Percentiles rank a stretch among this genome's conserved stretches.
Evolutionary conservation across 2,797 vertebrate genomes (phyloP).

Genomic region (Mus spretus): DNA sequence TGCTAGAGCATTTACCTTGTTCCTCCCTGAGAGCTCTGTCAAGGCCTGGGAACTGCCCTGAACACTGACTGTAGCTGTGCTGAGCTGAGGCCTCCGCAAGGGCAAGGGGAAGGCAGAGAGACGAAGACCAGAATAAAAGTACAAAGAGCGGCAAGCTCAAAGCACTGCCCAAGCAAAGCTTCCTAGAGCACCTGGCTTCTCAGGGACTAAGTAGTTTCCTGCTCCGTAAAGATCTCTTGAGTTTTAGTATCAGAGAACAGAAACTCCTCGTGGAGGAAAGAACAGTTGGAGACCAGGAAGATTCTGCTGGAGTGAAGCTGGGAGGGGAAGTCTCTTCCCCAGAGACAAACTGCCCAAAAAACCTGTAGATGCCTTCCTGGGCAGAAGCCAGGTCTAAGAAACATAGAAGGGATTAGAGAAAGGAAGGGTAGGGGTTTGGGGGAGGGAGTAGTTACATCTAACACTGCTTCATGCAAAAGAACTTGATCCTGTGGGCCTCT

Average conservation of each 20-base stretch:
- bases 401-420: not conserved
- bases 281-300: not conserved
- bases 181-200: constrained; percentile 29
- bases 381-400: constrained; percentile 58
- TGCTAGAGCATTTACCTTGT: not conserved
- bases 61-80: constrained; percentile 53
- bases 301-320: not conserved
- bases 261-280: not conserved
- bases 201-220: constrained; percentile 43
- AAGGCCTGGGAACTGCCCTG: constrained; percentile 57
- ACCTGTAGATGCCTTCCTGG: constrained; percentile 52
- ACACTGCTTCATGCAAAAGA: constrained; percentile 77
- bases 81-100: constrained; percentile 26
- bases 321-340: not conserved
- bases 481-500: not conserved
- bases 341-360: constrained; percentile 43
- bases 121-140: constrained; percentile 25
- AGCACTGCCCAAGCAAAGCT: not conserved
- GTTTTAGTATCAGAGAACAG: not conserved
- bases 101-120: constrained; percentile 48
- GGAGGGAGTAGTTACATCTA: constrained; percentile 16
- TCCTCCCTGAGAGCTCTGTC: constrained; percentile 70
- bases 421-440: not conserved
- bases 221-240: not conserved
- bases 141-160: constrained; percentile 22